These are phyloP conservation scores for Drosophila dunni DNA, from an alignment of 1,140 invertebrate genomes.

Conservation along the genomic window DNA sequence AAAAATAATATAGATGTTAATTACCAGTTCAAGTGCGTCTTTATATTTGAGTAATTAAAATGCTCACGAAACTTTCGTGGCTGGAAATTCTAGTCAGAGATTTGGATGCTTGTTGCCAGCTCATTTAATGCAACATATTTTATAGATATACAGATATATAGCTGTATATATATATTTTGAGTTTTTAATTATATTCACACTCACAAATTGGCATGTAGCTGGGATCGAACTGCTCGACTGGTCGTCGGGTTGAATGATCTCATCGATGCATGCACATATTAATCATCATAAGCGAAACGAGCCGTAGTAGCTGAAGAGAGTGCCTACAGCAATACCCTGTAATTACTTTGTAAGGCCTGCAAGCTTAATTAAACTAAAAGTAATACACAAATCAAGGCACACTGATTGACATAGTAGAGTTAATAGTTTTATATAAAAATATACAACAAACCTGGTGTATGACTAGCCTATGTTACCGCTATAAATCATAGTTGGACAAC, in stretches of 20 bases:
- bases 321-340: not conserved
- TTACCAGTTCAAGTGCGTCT: constrained; percentile 4
- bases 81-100: too few species aligned
- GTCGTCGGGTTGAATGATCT: constrained; percentile 41
- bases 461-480: not conserved
- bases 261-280: constrained; percentile 42
- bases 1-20: constrained; percentile 2
- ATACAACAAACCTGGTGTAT: not conserved
- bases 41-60: constrained; percentile 10
- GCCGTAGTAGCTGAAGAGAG: not conserved
- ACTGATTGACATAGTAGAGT: not conserved
- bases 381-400: not conserved
- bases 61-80: not conserved
- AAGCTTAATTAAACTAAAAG: not conserved
- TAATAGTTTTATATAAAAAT: too few species aligned
- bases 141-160: constrained; percentile 1
- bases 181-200: constrained; percentile 31
- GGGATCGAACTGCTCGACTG: constrained; percentile 20
- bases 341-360: not conserved
- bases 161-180: not conserved
- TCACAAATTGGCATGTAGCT: constrained; percentile 8
- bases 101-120: constrained; percentile 13
- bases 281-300: constrained; percentile 24
- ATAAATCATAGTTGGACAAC: constrained; percentile 8
- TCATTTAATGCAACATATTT: constrained; percentile 2